Evolutionary conservation across 2,888 invertebrate species (phyloP).

Genomic region (Empis stercorea): DNA sequence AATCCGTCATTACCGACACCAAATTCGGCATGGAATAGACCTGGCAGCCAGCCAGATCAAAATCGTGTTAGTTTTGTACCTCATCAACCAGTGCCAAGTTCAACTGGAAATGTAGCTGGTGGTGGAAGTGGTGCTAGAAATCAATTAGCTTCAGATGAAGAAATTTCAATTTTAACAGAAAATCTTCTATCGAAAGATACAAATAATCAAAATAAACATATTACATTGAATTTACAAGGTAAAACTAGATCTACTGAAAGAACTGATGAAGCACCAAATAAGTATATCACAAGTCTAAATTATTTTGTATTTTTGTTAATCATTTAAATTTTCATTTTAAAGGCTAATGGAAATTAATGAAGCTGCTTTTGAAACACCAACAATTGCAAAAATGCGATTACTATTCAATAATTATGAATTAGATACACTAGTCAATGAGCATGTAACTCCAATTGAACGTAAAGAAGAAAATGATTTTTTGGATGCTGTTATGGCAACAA

Average conservation of each 20-base stretch:
- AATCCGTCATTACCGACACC: constrained; percentile 8
- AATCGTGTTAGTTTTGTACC: constrained; percentile 26
- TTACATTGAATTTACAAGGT: constrained; percentile 62
- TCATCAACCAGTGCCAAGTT: constrained; percentile 7
- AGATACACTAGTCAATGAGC: constrained; percentile 58
- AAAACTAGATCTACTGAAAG: constrained; percentile 55
- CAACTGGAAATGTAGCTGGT: constrained; percentile 16
- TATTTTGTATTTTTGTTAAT: neutral
- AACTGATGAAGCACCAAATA: constrained; percentile 58
- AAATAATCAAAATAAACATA: constrained; percentile 57
- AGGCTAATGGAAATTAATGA: constrained; percentile 55
- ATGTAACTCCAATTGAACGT: constrained; percentile 59
- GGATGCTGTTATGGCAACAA: constrained; percentile 60
- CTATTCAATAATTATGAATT: constrained; percentile 80
- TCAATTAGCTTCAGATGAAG: constrained; percentile 45
- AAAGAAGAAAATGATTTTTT: constrained; percentile 69
- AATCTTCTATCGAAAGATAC: constrained; percentile 55
- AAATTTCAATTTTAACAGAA: constrained; percentile 57
- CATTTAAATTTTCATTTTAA: constrained; percentile 22
- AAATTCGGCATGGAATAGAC: constrained; percentile 19
- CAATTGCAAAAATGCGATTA: constrained; percentile 57
- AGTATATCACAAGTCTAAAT: constrained; percentile 59
- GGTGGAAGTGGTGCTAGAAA: constrained; percentile 36
- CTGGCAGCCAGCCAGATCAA: neutral
- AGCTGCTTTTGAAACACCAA: constrained; percentile 43